Evolutionary conservation across 2,113 vertebrate genomes (phyloP).

Genomic region (Rissa tridactyla): DNA sequence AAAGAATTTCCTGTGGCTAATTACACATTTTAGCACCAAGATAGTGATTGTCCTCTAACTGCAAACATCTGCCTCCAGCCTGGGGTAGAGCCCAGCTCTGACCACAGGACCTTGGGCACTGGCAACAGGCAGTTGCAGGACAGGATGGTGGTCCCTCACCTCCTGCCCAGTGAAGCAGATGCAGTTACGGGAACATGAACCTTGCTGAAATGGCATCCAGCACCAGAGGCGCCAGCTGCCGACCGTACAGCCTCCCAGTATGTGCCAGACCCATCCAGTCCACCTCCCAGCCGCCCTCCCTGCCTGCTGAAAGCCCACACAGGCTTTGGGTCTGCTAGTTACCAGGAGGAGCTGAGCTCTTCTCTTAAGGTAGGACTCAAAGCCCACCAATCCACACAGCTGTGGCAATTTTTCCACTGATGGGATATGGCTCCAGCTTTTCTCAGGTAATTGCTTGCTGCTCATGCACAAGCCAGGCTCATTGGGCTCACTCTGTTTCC

Average conservation of each 20-base stretch:
- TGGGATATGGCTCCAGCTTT: background rate
- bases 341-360: background rate
- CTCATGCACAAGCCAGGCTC: background rate
- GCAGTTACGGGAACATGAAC: background rate
- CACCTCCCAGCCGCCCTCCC: background rate
- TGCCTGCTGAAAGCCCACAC: background rate
- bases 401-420: background rate
- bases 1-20: conserved; percentile 34
- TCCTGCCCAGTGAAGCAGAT: background rate
- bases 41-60: background rate
- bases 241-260: background rate
- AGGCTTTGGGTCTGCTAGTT: background rate
- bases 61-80: background rate
- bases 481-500: background rate
- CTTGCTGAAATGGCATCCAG: background rate
- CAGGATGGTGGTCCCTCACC: background rate
- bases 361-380: background rate
- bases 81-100: background rate
- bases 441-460: background rate
- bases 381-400: background rate
- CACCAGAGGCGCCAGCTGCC: background rate
- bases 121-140: accelerated
- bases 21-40: conserved; percentile 25
- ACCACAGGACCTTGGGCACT: background rate
- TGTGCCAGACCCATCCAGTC: background rate